These are phyloP conservation scores for Acleris holmiana DNA, from an alignment of 2,888 invertebrate genomes.

Conservation along the genomic window DNA sequence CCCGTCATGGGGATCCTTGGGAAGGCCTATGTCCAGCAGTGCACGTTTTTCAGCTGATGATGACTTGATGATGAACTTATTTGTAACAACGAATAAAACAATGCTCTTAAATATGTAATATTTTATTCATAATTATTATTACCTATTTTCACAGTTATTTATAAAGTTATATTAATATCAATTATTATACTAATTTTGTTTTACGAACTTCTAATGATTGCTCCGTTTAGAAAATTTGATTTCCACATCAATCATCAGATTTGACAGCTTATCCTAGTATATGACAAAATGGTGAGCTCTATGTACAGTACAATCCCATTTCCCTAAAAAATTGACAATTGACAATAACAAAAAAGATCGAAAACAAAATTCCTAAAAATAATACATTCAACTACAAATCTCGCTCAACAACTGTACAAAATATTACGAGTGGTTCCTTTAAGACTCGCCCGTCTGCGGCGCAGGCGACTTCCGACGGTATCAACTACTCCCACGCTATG, in stretches of 20 bases:
- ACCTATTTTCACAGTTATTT: constrained; percentile 85
- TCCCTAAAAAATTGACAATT: constrained; percentile 89
- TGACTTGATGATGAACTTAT: background rate
- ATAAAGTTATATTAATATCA: constrained; percentile 86
- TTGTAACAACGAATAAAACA: constrained; percentile 61
- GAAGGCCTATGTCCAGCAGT: too few species aligned
- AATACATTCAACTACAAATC: constrained; percentile 80
- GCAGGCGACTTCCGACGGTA: constrained; percentile 73
- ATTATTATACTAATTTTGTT: constrained; percentile 83
- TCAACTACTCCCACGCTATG: constrained; percentile 66
- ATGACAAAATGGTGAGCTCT: constrained; percentile 81
- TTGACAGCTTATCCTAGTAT: constrained; percentile 75
- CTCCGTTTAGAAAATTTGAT: constrained; percentile 83
- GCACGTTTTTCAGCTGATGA: too few species aligned
- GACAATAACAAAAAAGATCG: constrained; percentile 85
- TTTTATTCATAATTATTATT: constrained; percentile 85
- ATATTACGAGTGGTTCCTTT: constrained; percentile 81
- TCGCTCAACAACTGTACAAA: constrained; percentile 83
- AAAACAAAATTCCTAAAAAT: constrained; percentile 77
- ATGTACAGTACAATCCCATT: constrained; percentile 88
- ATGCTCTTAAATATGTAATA: constrained; percentile 80
- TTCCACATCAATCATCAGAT: constrained; percentile 82
- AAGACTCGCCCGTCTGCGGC: constrained; percentile 69
- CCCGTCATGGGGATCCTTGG: too few species aligned
- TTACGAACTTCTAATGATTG: constrained; percentile 83